These are phyloP conservation scores for Chrysaora quinquecirrha DNA, from an alignment of 30 jellyfish, hydroid and myxozoan genomes.

Conservation along the genomic window DNA sequence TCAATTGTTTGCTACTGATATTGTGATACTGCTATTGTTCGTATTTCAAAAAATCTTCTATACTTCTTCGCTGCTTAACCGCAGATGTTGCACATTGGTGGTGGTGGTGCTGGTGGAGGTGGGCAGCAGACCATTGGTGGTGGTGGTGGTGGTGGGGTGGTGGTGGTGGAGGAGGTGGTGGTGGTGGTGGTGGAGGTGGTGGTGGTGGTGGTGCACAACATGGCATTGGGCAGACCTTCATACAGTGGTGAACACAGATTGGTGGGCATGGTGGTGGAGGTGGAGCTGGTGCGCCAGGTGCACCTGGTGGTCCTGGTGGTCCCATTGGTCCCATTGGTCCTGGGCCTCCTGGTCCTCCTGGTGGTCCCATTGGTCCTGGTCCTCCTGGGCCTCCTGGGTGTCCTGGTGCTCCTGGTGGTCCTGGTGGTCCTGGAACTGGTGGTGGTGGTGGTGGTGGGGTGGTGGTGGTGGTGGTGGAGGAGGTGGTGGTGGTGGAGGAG, in stretches of 20 bases:
- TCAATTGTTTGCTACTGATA: neutral
- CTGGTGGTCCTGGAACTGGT: slow-evolving; percentile 96
- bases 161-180: slow-evolving; percentile 94
- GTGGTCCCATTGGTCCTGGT: slow-evolving; percentile 99
- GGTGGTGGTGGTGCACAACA: slow-evolving; percentile 95
- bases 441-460: slow-evolving; percentile 98
- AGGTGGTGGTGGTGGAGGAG: slow-evolving; percentile 77
- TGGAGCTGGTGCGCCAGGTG: slow-evolving; percentile 99
- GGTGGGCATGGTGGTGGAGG: slow-evolving; percentile 99
- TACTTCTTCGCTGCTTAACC: slow-evolving; percentile 52
- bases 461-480: slow-evolving; percentile 93
- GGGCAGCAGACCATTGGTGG: slow-evolving; percentile 84
- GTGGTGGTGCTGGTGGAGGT: slow-evolving; percentile 98
- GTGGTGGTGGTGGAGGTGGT: slow-evolving; percentile 98
- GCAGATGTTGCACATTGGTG: slow-evolving; percentile 87
- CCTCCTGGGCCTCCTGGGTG: slow-evolving; percentile 99
- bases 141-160: slow-evolving; percentile 87
- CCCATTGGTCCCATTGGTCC: slow-evolving; percentile 99
- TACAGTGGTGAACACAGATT: slow-evolving; percentile 93
- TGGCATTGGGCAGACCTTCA: slow-evolving; percentile 90
- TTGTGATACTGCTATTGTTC: slow-evolving; percentile 23
- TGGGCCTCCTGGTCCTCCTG: slow-evolving; percentile 99
- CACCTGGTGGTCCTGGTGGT: slow-evolving; percentile 99
- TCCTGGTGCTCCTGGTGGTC: slow-evolving; percentile 94
- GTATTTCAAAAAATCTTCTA: slow-evolving; percentile 42